Base-by-base conservation (phyloP, 2,888 invertebrate genomes). In the Microdon myrmicae region DNA sequence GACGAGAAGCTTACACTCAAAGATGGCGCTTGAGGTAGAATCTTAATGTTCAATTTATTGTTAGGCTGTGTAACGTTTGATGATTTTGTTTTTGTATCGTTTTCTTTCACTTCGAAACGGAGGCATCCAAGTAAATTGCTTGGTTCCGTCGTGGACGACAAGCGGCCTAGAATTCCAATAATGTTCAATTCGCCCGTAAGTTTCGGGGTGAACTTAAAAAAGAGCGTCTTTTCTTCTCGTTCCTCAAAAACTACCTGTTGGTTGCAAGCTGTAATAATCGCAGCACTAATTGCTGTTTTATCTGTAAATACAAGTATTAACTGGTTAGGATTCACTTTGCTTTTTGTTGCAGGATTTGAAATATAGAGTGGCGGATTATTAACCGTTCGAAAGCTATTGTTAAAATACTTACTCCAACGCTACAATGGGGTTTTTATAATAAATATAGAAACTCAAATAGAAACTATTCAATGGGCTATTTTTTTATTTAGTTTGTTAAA, bases 21-120 rank as follows among this genome's bases (percentile, higher is more conserved):
- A 72, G 90, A 88, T 0, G 96, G 94, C 61, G 93, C 88, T 68
- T 88, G 85, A 8, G 90, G 88, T 32, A 90, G 86, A 39, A 96
- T 85, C 66, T 85, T 85, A 48, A 94, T 86, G 68, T 87, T 84
- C 43, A 96, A 82, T 67, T 90, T 83, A 68, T 86, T 85, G 75
- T 92, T 90, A 29, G 73, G 71, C 19, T 76, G 60, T 0, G 51
- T 45, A 14, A 39, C 29, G 22, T 61, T 49, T 5, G 68, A 69
- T 22, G 68, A 69, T 44, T 71, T 71, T 22, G 74, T 74, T 2
- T 69, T 71, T 1, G 72, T 69, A 32, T 76, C 75, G 13, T 78
- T 72, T 12, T 70, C 71, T 17, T 77, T 73, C n/a, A 75, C 71
- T 51, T 79, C 75, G 43, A 80, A 80, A 25, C 74, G 71, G 10